Base-by-base conservation (phyloP, 35 echinoderm and acorn worm genomes). In the Antedon bifida region DNA sequence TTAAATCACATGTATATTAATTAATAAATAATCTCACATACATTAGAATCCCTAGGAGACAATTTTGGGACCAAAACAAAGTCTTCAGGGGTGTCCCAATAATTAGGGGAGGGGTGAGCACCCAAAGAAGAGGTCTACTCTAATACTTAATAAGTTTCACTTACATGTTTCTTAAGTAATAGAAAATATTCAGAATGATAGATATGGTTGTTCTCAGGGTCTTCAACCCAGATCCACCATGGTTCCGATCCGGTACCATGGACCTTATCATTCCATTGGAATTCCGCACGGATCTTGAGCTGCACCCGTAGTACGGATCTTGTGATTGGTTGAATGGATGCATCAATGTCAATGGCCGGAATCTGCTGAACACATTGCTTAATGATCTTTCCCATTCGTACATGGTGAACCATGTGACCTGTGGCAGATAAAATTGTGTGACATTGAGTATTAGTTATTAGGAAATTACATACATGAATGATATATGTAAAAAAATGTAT, bases 151-250 rank as follows among this genome's bases (percentile, higher is more conserved):
- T 7, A 42, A 19, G 51, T 16, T 64, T 64, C 51, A 64, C 51
- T 82, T 36, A 97, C 94, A 87, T 97, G 94, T 81, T 97, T 92
- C 82, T 92, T 97, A 26, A 92, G 94, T 13, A 97, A 82, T 9
- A 97, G 83, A 84, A 92, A 97, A 73, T 97, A 97, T 64, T 97
- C 94, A 21, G 94, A 97, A 83, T 97, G 94, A 83, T 97, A 97
- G 34, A 92, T 88, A 84, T 92, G 87, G 36, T 97, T 97, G 39
- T 97, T 97, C 34, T 97, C 94, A 0, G 94, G 94, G 51, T 92
- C 90, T 74, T 97, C 94, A 0, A 97, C 94, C 94, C 94, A 97
- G 3, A 97, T 97, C 94, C 94, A 97, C 94, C 94, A 97, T 21
- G 94, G 91, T 35, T 97, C 90, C 0, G 94, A 92, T 1, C 81